Base-by-base conservation (phyloP, 2,888 invertebrate species). In the Rugalucina vietnamica region DNA sequence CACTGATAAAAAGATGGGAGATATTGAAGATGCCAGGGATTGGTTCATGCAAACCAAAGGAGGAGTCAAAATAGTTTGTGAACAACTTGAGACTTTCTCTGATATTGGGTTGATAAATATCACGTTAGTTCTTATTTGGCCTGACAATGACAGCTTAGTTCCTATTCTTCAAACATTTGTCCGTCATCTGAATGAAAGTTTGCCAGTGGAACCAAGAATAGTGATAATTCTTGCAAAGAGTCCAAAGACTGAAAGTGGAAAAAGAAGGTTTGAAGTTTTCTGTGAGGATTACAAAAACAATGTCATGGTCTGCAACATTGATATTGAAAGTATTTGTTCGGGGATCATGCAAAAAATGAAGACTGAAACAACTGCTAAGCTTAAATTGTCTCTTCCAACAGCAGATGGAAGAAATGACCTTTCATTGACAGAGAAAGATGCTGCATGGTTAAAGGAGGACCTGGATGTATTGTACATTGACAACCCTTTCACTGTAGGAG, bases 381-480 rank as follows among this genome's bases (percentile, higher is more conserved):
- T 3, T 5, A 34, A 10, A 1, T 73, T 77, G 37, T 60, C 82
- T 14, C 72, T 86, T 14, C 83, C 81, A n/a, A 60, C 37, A 12
- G 50, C 65, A 14, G 50, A 29, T 27, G 71, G 43, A 5, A n/a
- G 12, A 14, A 60, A 50, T 10, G 37, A 70, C 18, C 54, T 37
- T 10, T 24, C 54, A 4, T 69, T 90, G 34, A 74, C 49, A 4
- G 75, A 84, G 12, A 82, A 71, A 21, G 84, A 86, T 29, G 82
- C 85, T 4, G 82, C 79, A 0, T 89, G 87, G 85, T 60, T 90
- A 12, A 72, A 50, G 29, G 88, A 90, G 69, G 85, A 89, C 37
- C 79, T 89, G 65, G 87, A 87, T 12, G 87, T 90, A 10, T 81
- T 90, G 3, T 90, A 83, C 50, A 29, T 79, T n/a, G 75, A 81